Evolutionary conservation across 2,113 vertebrate species (phyloP).

Genomic region (Varanus komodoensis): DNA sequence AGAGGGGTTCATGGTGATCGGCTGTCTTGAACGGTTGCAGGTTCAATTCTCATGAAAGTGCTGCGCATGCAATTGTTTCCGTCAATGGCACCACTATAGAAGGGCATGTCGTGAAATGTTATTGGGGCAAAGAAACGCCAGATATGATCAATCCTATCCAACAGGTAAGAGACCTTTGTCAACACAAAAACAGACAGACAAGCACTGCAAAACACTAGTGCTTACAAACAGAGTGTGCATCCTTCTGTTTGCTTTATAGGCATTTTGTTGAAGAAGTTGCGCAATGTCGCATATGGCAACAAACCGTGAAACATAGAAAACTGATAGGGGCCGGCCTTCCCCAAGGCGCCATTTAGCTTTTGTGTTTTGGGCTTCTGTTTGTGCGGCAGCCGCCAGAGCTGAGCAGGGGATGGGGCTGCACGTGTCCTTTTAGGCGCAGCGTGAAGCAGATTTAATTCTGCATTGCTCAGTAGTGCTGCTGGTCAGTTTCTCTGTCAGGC

Average conservation of each 20-base stretch:
- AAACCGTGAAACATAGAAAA: background rate
- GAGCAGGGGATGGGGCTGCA: background rate
- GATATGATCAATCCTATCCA: constrained; percentile 93
- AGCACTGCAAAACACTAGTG: background rate
- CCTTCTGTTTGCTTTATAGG: no score
- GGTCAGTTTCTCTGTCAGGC: background rate
- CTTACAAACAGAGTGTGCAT: background rate
- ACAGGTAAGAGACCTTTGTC: constrained; percentile 78
- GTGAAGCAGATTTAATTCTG: background rate
- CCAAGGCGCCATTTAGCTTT: background rate
- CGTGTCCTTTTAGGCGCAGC: background rate
- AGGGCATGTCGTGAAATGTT: constrained; percentile 95
- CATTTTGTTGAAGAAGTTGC: background rate
- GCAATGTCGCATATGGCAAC: background rate
- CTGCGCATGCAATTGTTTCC: constrained; percentile 96
- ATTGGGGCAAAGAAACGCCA: constrained; percentile 97
- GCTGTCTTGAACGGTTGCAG: constrained; percentile 67
- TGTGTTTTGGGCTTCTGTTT: background rate
- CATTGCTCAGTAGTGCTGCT: background rate
- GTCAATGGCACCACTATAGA: constrained; percentile 95
- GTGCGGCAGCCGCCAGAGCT: background rate
- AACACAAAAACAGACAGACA: background rate
- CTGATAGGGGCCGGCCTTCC: background rate
- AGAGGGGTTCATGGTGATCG: fast-evolving
- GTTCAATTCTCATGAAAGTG: constrained; percentile 95